Percentiles rank a stretch among this genome's conserved stretches.
phyloP scores from a whole-genome alignment of 2,113 vertebrate species.

The zebrafish (Danio rerio) region DNA sequence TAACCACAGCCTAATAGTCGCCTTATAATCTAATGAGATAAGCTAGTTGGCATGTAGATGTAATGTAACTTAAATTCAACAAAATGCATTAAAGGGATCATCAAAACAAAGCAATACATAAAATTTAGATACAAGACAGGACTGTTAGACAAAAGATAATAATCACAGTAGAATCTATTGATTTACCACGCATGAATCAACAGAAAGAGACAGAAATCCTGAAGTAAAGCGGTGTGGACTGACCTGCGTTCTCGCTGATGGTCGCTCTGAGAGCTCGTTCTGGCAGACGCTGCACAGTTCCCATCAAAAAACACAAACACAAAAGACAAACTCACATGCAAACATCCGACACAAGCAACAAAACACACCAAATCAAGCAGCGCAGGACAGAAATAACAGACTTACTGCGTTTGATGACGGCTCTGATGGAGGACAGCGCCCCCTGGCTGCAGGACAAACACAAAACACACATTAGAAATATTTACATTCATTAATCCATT shows the following conservation, averaged over 20 bases:
- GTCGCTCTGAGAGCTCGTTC: slow-evolving; percentile 45
- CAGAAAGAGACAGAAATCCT: not conserved
- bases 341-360: slow-evolving; percentile 10
- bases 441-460: slow-evolving; percentile 79
- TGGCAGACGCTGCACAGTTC: slow-evolving; percentile 44
- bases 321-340: slow-evolving; percentile 20
- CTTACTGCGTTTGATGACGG: slow-evolving; percentile 88
- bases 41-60: no score
- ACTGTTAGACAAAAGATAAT: no score
- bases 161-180: no score
- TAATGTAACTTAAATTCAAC: no score
- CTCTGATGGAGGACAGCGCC: slow-evolving; percentile 85
- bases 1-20: no score
- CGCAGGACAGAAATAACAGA: slow-evolving; percentile 30
- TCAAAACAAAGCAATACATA: no score
- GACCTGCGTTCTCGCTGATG: slow-evolving; percentile 54
- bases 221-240: not conserved
- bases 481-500: no score
- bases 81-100: no score
- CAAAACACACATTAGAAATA: not conserved
- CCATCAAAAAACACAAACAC: slow-evolving; percentile 25
- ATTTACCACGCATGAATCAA: not conserved
- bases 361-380: not conserved
- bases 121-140: no score
- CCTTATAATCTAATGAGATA: no score